phyloP scores from a whole-genome alignment of 2,797 vertebrate species.

The Rhabdophis nuchalis region DNA sequence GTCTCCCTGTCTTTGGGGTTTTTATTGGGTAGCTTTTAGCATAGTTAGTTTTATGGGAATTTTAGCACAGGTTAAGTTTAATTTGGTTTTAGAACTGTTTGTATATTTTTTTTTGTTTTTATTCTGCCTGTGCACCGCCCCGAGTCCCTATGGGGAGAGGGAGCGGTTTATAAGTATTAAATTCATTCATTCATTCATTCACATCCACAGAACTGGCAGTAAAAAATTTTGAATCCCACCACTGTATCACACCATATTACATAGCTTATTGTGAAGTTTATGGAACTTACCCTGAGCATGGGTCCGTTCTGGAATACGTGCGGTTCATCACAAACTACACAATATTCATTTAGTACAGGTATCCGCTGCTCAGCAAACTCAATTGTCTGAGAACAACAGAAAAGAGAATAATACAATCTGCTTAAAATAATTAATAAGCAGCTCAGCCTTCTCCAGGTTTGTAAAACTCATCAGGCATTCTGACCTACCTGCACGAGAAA shows the following conservation, averaged over 20 bases:
- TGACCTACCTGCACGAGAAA: constrained; percentile 85
- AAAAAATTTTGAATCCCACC: no score
- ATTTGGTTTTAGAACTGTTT: no score
- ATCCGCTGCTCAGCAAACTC: constrained; percentile 88
- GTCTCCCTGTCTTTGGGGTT: no score
- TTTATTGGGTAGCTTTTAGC: no score
- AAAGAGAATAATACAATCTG: constrained; percentile 53
- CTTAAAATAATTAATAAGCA: constrained; percentile 44
- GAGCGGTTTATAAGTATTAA: no score
- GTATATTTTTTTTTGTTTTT: no score
- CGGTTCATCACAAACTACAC: constrained; percentile 88
- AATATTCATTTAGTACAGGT: constrained; percentile 88
- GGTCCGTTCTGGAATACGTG: constrained; percentile 90
- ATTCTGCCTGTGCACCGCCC: no score
- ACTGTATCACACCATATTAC: neutral
- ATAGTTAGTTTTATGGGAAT: no score
- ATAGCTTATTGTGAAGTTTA: constrained; percentile 2
- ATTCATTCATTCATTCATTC: no score
- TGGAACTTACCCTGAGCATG: constrained; percentile 83
- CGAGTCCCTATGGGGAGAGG: no score
- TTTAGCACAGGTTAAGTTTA: no score
- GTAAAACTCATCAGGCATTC: constrained; percentile 19
- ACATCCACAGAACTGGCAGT: no score
- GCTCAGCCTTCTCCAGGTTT: constrained; percentile 10
- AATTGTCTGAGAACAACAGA: constrained; percentile 76